These are phyloP conservation scores for Drosophila prostipennis DNA, from an alignment of 2,888 invertebrate species.

Conservation along the genomic window DNA sequence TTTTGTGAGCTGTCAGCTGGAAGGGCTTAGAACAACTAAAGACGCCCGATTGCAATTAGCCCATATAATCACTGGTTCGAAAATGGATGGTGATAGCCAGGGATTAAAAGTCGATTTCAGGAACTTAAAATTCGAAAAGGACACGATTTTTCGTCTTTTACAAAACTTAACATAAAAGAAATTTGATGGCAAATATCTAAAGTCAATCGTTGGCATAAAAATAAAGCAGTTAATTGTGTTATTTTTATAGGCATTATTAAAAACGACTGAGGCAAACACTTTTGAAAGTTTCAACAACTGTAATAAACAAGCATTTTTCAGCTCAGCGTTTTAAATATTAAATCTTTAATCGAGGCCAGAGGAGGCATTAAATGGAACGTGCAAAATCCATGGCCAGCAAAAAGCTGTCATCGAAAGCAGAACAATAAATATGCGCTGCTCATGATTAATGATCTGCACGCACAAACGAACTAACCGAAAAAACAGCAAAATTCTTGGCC, in stretches of 20 bases:
- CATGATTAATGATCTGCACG: conserved; percentile 77
- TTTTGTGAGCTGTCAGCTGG: conserved; percentile 37
- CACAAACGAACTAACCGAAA: conserved; percentile 45
- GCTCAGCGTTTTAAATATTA: conserved; percentile 11
- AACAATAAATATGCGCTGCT: conserved; percentile 75
- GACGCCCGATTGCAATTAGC: conserved; percentile 19
- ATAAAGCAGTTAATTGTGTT: no score
- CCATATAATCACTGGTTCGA: conserved; percentile 6
- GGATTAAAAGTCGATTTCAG: not conserved
- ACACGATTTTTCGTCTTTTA: no score
- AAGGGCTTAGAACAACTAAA: conserved; percentile 21
- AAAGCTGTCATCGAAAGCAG: conserved; percentile 71
- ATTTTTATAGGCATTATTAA: no score
- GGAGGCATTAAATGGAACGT: conserved; percentile 44
- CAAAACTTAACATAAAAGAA: no score
- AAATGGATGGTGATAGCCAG: not conserved
- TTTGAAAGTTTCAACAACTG: not conserved
- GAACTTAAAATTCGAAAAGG: no score
- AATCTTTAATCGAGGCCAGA: conserved; percentile 34
- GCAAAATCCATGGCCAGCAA: conserved; percentile 50
- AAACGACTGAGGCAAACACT: no score
- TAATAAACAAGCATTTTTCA: not conserved
- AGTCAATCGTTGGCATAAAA: no score
- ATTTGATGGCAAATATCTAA: no score
- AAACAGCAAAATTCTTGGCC: conserved; percentile 28